A percentile compares a stretch with the other conserved stretches of the same genome.
These are phyloP conservation scores for Premnoplex brunnescens DNA, from an alignment of 2,797 vertebrate genomes.

Conservation along the genomic window DNA sequence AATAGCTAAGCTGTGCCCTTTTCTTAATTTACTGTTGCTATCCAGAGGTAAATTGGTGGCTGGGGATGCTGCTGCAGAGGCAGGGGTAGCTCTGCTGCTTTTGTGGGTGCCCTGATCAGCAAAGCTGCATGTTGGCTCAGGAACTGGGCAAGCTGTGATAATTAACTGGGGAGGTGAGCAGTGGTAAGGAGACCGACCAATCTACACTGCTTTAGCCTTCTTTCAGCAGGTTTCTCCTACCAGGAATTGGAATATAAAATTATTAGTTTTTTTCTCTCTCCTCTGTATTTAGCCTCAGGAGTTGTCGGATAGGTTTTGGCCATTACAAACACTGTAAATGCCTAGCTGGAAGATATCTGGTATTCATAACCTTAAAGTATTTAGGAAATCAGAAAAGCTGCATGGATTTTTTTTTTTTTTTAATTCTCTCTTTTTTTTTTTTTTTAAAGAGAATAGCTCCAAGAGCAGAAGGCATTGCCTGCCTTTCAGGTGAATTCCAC, in stretches of 20 bases:
- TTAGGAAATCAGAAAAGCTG: constrained; percentile 43
- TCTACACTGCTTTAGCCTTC: neutral
- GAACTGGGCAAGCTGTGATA: neutral
- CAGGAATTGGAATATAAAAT: constrained; percentile 32
- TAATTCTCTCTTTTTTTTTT: neutral
- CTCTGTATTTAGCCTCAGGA: constrained; percentile 41
- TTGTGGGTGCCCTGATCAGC: neutral
- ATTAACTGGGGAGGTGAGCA: neutral
- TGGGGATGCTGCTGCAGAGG: neutral
- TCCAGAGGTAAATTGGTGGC: neutral
- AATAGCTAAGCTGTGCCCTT: constrained; percentile 33
- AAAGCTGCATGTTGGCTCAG: neutral
- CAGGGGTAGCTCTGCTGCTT: neutral
- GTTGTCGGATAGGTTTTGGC: constrained; percentile 38
- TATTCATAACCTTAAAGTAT: constrained; percentile 49
- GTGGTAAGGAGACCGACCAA: neutral
- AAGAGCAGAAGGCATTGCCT: constrained; percentile 21
- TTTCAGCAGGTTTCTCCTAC: constrained; percentile 1
- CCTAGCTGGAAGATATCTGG: constrained; percentile 35
- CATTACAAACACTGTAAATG: constrained; percentile 52
- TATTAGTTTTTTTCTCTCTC: neutral
- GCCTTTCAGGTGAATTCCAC: constrained; percentile 66
- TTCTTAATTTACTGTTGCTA: neutral
- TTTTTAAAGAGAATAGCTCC: neutral
- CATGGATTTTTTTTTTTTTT: neutral